Conservation (phyloP, 2,113 vertebrate species). For the Cyanocitta stelleri region DNA sequence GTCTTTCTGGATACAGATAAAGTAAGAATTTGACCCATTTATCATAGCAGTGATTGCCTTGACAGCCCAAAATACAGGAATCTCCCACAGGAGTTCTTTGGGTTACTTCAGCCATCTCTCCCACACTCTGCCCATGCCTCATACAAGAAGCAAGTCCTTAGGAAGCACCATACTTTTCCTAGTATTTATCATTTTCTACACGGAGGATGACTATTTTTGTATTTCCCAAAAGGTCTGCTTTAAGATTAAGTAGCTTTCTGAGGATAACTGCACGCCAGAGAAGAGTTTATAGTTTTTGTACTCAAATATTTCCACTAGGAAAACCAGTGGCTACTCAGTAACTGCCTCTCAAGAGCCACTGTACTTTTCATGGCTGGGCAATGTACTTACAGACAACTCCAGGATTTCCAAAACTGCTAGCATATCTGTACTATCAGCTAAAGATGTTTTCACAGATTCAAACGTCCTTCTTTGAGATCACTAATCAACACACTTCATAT, state of each 20-base stretch:
- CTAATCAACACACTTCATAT: background rate
- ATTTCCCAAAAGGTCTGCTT: background rate
- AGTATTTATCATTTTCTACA: background rate
- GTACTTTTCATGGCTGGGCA: background rate
- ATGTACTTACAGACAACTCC: background rate
- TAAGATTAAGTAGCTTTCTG: background rate
- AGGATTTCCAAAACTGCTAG: background rate
- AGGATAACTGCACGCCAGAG: background rate
- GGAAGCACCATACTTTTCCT: background rate
- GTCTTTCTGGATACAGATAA: slow-evolving; percentile 23
- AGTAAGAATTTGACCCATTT: slow-evolving; percentile 32
- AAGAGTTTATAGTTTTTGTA: background rate
- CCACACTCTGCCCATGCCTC: background rate
- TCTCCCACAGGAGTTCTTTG: background rate
- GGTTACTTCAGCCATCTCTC: background rate
- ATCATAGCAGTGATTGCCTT: background rate
- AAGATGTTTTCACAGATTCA: background rate
- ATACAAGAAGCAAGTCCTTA: background rate
- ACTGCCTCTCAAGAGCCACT: background rate
- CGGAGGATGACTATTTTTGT: background rate
- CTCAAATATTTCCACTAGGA: background rate
- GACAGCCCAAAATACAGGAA: background rate
- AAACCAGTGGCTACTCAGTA: background rate
- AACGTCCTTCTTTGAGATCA: background rate
- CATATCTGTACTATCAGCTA: background rate